Base-by-base conservation (phyloP, 2,888 invertebrate genomes). In the Plagodis pulveraria region DNA sequence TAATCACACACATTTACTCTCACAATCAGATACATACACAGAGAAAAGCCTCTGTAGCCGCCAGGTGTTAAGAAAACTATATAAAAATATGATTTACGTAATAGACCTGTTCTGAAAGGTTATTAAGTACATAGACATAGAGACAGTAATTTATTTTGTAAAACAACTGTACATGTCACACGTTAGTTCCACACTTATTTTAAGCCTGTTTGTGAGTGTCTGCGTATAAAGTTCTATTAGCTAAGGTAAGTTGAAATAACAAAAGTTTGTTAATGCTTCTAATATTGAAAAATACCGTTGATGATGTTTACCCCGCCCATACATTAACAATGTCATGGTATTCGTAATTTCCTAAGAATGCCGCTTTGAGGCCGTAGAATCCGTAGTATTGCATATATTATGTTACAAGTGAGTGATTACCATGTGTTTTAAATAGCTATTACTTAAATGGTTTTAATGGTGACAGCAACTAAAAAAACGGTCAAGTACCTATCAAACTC, bases 211-310 rank as follows among this genome's bases (percentile, higher is more conserved):
- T 61, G 44, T 50, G 51, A 53, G 55, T 55, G 22, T 46, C 49
- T 22, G 6, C 44, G 45, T 45, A 46, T 51, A 36, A 44, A 58
- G 50, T 61, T 56, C 54, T 50, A 57, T 42, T 41, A 50, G 50
- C 61, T 46, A 45, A 61, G 53, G 22, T 51, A 66, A 66, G 49
- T 65, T 65, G 56, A 62, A 66, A 67, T 68, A 62, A 64, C 58
- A 40, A 69, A 71, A 72, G 66, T 72, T 71, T 63, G 45, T 48
- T 50, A 57, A 50, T 47, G 62, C 63, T 53, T 51, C 61, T 48
- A 34, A 55, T 65, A 65, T 60, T 61, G 50, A 65, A 61, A 56
- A 64, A 58, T 50, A 6, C 44, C 41, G 56, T 40, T 56, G 51
- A 61, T 48, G 52, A 54, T 50, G 53, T 59, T 55, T 55, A 50